A percentile compares a stretch with the other conserved stretches of the same genome.
Conservation (phyloP, 2,113 vertebrate genomes). For the Hirundichthys speculiger region DNA sequence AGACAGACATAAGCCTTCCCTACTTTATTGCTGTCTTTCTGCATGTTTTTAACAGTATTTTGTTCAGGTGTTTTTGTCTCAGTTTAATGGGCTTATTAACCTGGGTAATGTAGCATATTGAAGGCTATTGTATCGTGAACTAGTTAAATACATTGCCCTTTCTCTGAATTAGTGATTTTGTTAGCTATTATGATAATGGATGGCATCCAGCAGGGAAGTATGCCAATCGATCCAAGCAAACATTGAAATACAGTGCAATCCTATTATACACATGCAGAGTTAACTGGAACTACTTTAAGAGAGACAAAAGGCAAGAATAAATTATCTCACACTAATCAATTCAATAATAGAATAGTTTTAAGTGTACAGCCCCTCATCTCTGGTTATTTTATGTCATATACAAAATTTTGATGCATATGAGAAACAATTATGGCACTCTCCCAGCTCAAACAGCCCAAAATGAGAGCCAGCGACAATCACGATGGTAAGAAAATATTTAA, state of each 20-base stretch:
- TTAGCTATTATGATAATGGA: constrained; percentile 61
- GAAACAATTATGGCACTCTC: too few relatives aligned
- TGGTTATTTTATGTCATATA: too few relatives aligned
- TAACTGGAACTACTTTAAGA: constrained; percentile 15
- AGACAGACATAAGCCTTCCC: too few relatives aligned
- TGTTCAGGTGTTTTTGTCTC: background rate
- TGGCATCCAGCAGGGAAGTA: constrained; percentile 48
- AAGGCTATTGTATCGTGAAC: constrained; percentile 54
- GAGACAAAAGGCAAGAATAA: constrained; percentile 26
- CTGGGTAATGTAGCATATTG: constrained; percentile 31
- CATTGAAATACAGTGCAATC: constrained; percentile 37
- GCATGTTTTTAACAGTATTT: constrained; percentile 1
- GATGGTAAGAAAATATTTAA: too few relatives aligned
- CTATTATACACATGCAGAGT: constrained; percentile 35
- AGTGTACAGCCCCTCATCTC: background rate
- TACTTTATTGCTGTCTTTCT: background rate
- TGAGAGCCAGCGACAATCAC: too few relatives aligned
- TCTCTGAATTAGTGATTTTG: constrained; percentile 55
- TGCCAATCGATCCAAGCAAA: constrained; percentile 59
- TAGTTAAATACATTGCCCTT: constrained; percentile 47
- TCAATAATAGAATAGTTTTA: background rate
- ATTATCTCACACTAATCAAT: constrained; percentile 1
- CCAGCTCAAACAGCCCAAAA: too few relatives aligned
- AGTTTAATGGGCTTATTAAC: constrained; percentile 28
- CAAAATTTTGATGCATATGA: too few relatives aligned